Evolutionary conservation across 2,888 invertebrate species (phyloP).

Genomic region (Siphlonurus alternatus): DNA sequence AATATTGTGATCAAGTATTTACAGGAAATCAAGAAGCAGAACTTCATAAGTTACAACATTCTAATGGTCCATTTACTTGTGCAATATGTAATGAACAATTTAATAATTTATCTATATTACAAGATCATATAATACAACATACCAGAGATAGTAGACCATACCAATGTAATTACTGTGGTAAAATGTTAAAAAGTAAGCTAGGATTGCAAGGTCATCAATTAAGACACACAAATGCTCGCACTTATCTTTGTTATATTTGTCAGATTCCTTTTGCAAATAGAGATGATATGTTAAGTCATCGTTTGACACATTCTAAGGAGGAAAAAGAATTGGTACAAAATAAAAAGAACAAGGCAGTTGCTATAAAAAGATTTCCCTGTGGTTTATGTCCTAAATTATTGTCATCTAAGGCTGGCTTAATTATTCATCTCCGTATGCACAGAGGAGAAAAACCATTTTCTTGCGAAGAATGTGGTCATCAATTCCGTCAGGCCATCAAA

Average conservation of each 20-base stretch:
- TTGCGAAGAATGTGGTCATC: neutral
- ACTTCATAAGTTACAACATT: neutral
- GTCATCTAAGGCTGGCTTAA: neutral
- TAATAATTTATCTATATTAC: neutral
- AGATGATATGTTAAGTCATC: neutral
- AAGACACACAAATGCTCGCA: neutral
- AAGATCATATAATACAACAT: neutral
- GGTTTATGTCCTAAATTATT: neutral
- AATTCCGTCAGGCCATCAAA: neutral
- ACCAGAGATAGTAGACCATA: neutral
- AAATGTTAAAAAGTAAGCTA: neutral
- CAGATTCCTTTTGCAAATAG: neutral
- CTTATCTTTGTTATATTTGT: neutral
- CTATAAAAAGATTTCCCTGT: neutral
- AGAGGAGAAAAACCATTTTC: neutral
- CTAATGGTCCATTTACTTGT: neutral
- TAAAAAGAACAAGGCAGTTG: neutral
- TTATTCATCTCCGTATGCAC: neutral
- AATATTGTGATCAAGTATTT: neutral
- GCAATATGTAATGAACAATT: neutral
- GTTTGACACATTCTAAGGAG: neutral
- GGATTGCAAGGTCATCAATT: neutral
- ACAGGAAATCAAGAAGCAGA: neutral
- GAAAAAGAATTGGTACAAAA: neutral
- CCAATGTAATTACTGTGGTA: conserved; percentile 1